A percentile compares a stretch with the other conserved stretches of the same genome.
These are phyloP conservation scores for Mustelus asterias DNA, from an alignment of 2,113 vertebrate genomes.

Conservation along the genomic window DNA sequence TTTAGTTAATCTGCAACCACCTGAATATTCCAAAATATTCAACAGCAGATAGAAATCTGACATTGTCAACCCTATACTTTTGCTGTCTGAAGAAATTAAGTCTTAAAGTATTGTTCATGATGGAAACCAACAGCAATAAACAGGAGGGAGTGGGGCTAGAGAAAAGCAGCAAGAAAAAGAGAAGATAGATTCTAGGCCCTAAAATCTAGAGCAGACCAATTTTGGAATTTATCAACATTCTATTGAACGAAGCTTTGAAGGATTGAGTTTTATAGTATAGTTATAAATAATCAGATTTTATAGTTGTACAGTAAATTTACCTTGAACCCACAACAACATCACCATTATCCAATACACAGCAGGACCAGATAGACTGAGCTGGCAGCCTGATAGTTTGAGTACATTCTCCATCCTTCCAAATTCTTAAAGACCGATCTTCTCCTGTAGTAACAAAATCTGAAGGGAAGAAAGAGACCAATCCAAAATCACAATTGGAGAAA, in stretches of 20 bases:
- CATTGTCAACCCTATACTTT: background rate
- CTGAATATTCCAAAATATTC: background rate
- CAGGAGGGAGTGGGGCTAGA: background rate
- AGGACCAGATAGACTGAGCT: slow-evolving; percentile 95
- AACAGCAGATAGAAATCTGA: background rate
- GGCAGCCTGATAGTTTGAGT: slow-evolving; percentile 85
- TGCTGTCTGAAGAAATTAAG: background rate
- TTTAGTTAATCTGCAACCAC: background rate
- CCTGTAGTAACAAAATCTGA: slow-evolving; percentile 89
- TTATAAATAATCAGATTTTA: background rate
- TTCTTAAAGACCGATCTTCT: slow-evolving; percentile 83
- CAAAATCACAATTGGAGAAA: background rate
- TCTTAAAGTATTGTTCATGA: background rate
- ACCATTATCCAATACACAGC: slow-evolving; percentile 82
- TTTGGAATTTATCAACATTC: background rate
- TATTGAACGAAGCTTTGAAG: background rate
- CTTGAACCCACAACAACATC: slow-evolving; percentile 89
- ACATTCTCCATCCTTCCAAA: slow-evolving; percentile 85
- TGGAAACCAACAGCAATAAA: background rate
- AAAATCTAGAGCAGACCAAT: background rate
- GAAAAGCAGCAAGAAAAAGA: background rate
- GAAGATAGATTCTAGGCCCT: background rate
- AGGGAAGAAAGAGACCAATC: slow-evolving; percentile 37
- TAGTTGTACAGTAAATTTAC: slow-evolving; percentile 55
- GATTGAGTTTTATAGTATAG: background rate